phyloP scores from a whole-genome alignment of 2,113 vertebrate genomes.

The Puntigrus tetrazona region DNA sequence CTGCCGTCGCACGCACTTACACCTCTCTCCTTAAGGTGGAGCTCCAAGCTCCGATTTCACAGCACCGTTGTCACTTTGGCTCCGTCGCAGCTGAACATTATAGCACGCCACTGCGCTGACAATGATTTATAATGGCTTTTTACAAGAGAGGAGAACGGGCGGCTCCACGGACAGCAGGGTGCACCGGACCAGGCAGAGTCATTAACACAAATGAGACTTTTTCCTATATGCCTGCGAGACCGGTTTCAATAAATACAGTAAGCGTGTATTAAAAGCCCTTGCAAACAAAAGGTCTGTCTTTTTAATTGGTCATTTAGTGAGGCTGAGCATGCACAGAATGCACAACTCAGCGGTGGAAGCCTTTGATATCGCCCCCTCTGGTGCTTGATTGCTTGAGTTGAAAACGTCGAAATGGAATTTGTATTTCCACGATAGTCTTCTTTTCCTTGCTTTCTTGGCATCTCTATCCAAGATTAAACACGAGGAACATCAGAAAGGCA shows the following conservation, averaged over 20 bases:
- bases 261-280: conserved; percentile 22
- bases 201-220: conserved; percentile 58
- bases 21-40: background rate
- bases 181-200: conserved; percentile 29
- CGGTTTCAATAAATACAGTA: conserved; percentile 39
- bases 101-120: conserved; percentile 42
- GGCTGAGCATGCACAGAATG: background rate
- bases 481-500: background rate
- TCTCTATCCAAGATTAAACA: background rate
- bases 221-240: conserved; percentile 44
- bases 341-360: background rate
- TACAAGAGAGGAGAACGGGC: conserved; percentile 6
- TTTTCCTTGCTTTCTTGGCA: background rate
- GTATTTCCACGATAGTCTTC: background rate
- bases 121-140: conserved; percentile 59
- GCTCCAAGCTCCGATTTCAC: conserved; percentile 42
- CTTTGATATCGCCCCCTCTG: background rate
- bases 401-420: conserved; percentile 41
- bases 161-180: conserved; percentile 39
- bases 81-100: conserved; percentile 36
- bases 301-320: background rate
- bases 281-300: conserved; percentile 27
- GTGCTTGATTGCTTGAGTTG: background rate
- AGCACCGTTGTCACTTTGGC: background rate
- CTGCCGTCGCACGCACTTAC: background rate